Evolutionary conservation across 2,113 vertebrate species (phyloP).

Genomic region (Elgaria multicarinata): DNA sequence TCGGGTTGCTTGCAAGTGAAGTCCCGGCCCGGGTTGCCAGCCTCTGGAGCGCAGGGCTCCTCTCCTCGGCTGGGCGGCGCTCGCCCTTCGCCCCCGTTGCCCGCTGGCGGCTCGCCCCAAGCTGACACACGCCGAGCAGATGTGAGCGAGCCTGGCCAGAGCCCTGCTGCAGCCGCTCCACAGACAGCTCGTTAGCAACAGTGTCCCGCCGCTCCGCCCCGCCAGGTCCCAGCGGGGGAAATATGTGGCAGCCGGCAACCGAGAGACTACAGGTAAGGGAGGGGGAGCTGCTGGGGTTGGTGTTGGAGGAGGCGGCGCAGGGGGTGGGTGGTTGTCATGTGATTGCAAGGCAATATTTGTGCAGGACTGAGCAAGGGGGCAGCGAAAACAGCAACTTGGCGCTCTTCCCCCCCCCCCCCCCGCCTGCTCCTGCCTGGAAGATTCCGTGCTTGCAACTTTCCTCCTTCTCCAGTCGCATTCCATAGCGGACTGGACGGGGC

Average conservation of each 20-base stretch:
- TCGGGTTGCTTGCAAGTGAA: conserved; percentile 4
- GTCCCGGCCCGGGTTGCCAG: conserved; percentile 57
- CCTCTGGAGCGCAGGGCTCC: conserved; percentile 30
- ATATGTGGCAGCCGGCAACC: conserved; percentile 96
- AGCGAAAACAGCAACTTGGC: background rate
- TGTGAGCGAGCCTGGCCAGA: conserved; percentile 71
- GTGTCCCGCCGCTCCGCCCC: conserved; percentile 27
- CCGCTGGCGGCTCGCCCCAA: conserved; percentile 34
- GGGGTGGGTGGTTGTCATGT: background rate
- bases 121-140: conserved; percentile 71
- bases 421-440: background rate
- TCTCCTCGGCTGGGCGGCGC: conserved; percentile 13
- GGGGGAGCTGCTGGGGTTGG: background rate
- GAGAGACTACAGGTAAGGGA: conserved; percentile 92
- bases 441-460: conserved; percentile 47
- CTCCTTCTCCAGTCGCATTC: background rate
- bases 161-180: conserved; percentile 18
- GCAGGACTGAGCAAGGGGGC: background rate
- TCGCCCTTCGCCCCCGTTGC: background rate
- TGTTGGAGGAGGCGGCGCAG: background rate
- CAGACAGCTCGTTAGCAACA: conserved; percentile 2
- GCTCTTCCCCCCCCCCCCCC: background rate
- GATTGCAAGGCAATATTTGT: conserved; percentile 8
- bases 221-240: conserved; percentile 53
- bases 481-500: conserved; percentile 17